Percentiles rank a stretch among this genome's conserved stretches.
Conservation (phyloP, 2,797 vertebrate species). For the Aselliscus stoliczkanus region DNA sequence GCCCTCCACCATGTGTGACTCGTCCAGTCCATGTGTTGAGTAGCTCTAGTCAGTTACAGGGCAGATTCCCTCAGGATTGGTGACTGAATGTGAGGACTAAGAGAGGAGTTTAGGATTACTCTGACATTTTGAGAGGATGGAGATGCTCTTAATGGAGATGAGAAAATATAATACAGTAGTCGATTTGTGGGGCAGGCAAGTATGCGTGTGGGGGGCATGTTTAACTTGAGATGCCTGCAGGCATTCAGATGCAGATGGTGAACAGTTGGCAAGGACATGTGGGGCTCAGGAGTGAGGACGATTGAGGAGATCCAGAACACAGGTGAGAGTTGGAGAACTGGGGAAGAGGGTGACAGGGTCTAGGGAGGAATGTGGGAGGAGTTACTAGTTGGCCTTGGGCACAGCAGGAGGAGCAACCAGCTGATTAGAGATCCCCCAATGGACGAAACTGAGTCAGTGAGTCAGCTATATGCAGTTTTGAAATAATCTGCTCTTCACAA, state of each 20-base stretch:
- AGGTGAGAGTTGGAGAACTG: background rate
- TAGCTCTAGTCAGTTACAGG: background rate
- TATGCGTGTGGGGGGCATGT: background rate
- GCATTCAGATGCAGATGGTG: background rate
- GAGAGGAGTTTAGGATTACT: background rate
- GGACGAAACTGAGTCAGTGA: background rate
- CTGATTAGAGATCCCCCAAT: background rate
- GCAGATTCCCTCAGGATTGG: background rate
- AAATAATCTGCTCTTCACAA: background rate
- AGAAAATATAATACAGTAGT: background rate
- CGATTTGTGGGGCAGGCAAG: background rate
- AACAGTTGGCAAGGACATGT: background rate
- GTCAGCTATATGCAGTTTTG: background rate
- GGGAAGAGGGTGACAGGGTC: background rate
- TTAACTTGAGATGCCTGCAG: background rate
- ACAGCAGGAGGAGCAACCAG: background rate
- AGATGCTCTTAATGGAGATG: background rate
- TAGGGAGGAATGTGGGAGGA: rapidly evolving
- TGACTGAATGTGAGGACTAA: background rate
- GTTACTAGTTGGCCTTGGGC: background rate
- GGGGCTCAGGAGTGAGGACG: background rate
- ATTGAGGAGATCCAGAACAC: background rate
- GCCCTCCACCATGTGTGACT: background rate
- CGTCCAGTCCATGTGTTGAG: rapidly evolving
- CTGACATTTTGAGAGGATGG: background rate